phyloP scores from a whole-genome alignment of 2,113 vertebrate genomes.

The Campylorhamphus procurvoides region DNA sequence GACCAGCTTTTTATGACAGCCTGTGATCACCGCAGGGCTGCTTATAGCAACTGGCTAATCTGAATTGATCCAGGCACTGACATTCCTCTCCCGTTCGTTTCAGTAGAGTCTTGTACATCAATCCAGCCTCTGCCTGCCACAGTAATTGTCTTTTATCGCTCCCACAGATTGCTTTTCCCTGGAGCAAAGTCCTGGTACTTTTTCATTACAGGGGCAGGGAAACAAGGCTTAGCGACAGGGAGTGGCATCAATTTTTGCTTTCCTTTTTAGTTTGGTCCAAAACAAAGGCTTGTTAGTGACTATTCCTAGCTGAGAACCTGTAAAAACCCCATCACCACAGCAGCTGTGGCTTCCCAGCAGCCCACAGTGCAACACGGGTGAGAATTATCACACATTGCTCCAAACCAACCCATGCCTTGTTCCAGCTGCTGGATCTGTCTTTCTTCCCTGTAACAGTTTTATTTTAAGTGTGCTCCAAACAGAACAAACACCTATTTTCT shows the following conservation, averaged over 20 bases:
- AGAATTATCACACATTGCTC: not conserved
- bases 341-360: not conserved
- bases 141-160: not conserved
- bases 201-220: not conserved
- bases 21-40: not conserved
- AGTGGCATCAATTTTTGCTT: not conserved
- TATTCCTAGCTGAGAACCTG: not conserved
- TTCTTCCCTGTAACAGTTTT: not conserved
- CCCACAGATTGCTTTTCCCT: not conserved
- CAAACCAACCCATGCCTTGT: accelerated
- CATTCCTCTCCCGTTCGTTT: not conserved
- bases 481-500: not conserved
- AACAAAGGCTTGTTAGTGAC: not conserved
- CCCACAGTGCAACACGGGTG: accelerated
- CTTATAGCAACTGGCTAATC: not conserved
- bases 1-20: not conserved
- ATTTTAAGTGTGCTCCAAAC: not conserved
- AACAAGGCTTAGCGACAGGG: not conserved
- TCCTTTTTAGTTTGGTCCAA: not conserved
- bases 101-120: not conserved
- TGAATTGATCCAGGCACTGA: not conserved
- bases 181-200: not conserved
- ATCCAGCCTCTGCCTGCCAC: not conserved
- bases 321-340: not conserved
- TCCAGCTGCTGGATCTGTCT: not conserved